Evolutionary conservation across 1,140 invertebrate species (phyloP).

Genomic region (Drosophila kepulauana): DNA sequence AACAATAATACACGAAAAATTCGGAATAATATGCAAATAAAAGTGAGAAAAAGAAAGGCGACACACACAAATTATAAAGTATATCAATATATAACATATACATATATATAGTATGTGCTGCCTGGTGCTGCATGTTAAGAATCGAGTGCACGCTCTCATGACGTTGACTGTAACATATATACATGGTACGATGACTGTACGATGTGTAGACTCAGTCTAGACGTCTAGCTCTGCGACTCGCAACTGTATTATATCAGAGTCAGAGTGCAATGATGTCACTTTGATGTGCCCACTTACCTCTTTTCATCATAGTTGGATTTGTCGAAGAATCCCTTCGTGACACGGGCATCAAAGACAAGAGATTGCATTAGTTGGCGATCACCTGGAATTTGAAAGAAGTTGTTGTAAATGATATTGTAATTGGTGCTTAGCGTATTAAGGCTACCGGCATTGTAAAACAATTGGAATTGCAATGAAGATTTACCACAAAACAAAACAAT

Average conservation of each 20-base stretch:
- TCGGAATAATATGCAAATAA: conserved; percentile 70
- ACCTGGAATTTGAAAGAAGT: conserved; percentile 86
- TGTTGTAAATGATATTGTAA: too few species aligned
- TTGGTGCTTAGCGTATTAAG: too few species aligned
- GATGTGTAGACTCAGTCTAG: conserved; percentile 52
- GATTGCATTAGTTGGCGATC: conserved; percentile 93
- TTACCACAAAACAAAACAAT: too few species aligned
- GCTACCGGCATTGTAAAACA: too few species aligned
- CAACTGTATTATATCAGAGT: conserved; percentile 3
- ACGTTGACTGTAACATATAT: conserved; percentile 47
- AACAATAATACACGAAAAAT: conserved; percentile 57
- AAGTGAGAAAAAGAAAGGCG: conserved; percentile 77
- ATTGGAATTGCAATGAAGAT: too few species aligned
- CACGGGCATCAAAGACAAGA: conserved; percentile 94
- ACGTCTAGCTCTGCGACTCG: conserved; percentile 39
- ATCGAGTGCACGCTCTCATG: conserved; percentile 18
- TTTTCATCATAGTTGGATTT: conserved; percentile 89
- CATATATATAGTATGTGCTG: conserved; percentile 66
- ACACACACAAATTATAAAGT: conserved; percentile 65
- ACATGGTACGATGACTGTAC: conserved; percentile 44
- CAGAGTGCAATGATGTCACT: neutral
- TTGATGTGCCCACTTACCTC: conserved; percentile 86
- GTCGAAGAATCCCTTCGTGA: conserved; percentile 93
- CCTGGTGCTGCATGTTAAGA: conserved; percentile 25
- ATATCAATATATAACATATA: too few species aligned